These are phyloP conservation scores for Steatornis caripensis DNA, from an alignment of 2,113 vertebrate species.

Conservation along the genomic window DNA sequence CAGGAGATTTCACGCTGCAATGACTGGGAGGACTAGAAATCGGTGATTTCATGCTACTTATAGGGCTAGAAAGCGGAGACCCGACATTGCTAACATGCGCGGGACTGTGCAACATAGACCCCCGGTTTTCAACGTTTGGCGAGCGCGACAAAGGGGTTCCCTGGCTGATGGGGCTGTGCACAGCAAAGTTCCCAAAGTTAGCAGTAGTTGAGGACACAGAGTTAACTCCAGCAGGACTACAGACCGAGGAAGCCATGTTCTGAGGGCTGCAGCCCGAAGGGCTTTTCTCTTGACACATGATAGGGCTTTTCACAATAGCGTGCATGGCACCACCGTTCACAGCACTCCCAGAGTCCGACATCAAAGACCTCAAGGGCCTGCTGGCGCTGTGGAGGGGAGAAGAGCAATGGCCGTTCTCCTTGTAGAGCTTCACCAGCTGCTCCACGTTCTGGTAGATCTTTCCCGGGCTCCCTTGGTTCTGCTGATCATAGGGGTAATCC, in stretches of 20 bases:
- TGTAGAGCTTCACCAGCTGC: constrained; percentile 80
- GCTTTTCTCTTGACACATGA: constrained; percentile 76
- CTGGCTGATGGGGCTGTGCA: constrained; percentile 84
- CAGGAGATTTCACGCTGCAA: constrained; percentile 89
- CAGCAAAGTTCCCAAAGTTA: constrained; percentile 81
- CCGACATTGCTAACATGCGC: constrained; percentile 85
- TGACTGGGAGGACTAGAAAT: constrained; percentile 95
- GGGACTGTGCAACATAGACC: constrained; percentile 89
- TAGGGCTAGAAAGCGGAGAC: constrained; percentile 89
- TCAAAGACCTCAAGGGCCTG: constrained; percentile 71
- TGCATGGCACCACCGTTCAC: constrained; percentile 77
- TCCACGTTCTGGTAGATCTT: constrained; percentile 86
- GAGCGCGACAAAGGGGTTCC: constrained; percentile 77
- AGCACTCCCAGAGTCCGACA: constrained; percentile 73
- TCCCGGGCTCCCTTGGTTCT: constrained; percentile 80
- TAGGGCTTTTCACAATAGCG: constrained; percentile 71
- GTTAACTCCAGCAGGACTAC: constrained; percentile 83
- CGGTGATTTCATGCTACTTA: constrained; percentile 93
- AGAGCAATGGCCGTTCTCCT: constrained; percentile 75
- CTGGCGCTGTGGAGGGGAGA: constrained; percentile 61
- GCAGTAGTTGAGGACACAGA: constrained; percentile 90
- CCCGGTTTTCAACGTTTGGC: constrained; percentile 79
- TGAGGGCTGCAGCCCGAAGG: constrained; percentile 85
- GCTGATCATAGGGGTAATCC: constrained; percentile 87
- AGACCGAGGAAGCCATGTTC: constrained; percentile 76